Base-by-base conservation (phyloP, 2,888 invertebrate species). In the Carabus problematicus region DNA sequence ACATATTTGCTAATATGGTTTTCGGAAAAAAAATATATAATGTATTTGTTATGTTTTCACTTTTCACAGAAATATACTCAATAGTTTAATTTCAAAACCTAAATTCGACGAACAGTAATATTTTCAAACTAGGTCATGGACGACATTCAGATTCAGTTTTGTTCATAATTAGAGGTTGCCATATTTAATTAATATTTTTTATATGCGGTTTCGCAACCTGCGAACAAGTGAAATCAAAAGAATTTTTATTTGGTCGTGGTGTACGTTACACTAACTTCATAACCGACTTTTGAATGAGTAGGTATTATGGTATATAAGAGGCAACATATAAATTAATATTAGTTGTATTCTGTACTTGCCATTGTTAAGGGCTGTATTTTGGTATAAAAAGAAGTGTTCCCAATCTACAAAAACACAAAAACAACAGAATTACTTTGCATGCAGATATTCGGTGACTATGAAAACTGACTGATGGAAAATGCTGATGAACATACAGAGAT, bases 351-450 rank as follows among this genome's bases (percentile, higher is more conserved):
- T 40, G 47, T 52, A 64, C 64, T 64, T 64, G 64, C 64, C 64
- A 42, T 43, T 64, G 19, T 64, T 64, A 12, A 56, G n/a, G 29
- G 19, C 43, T 45, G 64, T 42, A 64, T 64, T 64, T 64, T 55
- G 64, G 39, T 29, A 64, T 55, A 64, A 39, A 64, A 64, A 64
- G 43, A 56, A 42, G 55, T 64, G 43, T 19, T 56, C 64, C 64
- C 64, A 64, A 64, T 64, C 64, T 64, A 64, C 19, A 64, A 64
- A n/a, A 56, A 47, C 2, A 59, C 19, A 59, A 54, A 64, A 64
- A 56, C n/a, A 64, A 19, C 45, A 54, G 43, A 43, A 64, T 64
- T 64, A 64, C 16, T 52, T 14, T 52, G 3, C 29, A 29, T 29
- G 29, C 29, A 29, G 29, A 29, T 6, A 29, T 29, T 29, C 29